Evolutionary conservation across 2,797 vertebrate genomes (phyloP), one percentile per base, ranked within the genome.

Genomic region (Pangasius mekongensis): DNA sequence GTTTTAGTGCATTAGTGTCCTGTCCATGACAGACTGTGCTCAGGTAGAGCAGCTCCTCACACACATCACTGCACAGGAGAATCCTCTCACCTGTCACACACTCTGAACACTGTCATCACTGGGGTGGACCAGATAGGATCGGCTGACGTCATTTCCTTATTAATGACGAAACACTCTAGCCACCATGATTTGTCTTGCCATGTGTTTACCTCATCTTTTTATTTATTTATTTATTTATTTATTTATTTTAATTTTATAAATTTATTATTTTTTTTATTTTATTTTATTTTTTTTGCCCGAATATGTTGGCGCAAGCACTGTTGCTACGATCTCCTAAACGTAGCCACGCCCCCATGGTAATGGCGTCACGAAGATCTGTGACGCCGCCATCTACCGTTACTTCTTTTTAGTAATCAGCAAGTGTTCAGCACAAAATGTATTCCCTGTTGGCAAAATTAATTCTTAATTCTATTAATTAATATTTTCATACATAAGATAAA

Each of bases 91-190:
- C 60, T 80, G 85, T 54, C n/a, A 54, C 74, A 67, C 60, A 78
- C 39, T 5, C 43, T 52, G 60, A n/a, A 84, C 64, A 24, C 52
- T 84, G 64, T 69, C 83, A 73, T 71, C 64, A 85, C 66, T 24
- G 3, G 52, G 30, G 27, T 56, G 30, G 52, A 56, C 66, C 52
- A 85, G 47, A 30, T 85, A 85, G 83, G 66, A 56, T 67, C 83
- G n/a, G 43, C 47, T 86, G 85, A 78, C 74, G 85, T 86, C 74
- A 86, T 78, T 80, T 73, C 83, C 60, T 54, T 85, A 85, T 73
- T 71, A 56, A 71, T 71, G 83, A 85, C 49, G 13, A 71, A 84
- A 73, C 52, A 73, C 10, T 73, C 27, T 66, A 54, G 18, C 33
- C 36, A 64, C 39, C 16, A 64, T 47, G 36, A 43, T 83, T 83